Evolutionary conservation across 2,797 vertebrate genomes (phyloP), one percentile per base, ranked within the genome.

Genomic region (Tinamus major): DNA sequence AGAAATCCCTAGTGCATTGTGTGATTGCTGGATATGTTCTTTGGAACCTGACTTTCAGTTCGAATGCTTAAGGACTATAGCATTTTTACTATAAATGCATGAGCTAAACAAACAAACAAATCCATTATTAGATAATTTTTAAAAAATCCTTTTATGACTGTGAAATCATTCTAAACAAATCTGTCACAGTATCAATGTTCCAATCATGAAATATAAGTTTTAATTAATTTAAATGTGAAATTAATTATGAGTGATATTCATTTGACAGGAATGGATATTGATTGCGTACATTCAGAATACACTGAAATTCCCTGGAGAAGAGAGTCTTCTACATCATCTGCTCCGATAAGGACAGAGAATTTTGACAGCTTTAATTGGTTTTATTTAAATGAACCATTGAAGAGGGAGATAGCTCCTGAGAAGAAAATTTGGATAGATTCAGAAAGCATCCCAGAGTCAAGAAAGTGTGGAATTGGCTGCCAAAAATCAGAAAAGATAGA

Each of bases 81-180:
- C 10, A 55, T 2, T 10, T 35, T 65, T 62, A 55, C 65, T 85
- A 79, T 18, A 86, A 58, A 65, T 59, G 19, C 27, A 35, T 10
- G 8, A 29, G 20, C 27, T 4, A 71, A 3, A 14, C 5, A 78
- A 24, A 37, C 1, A 85, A 39, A n/a, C 5, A 63, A 70, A 55
- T 18, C 0, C 0, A 48, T 67, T 56, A 74, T 20, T 70, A 20
- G 21, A 49, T 53, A 65, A 42, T 21, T 12, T 20, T 20, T 48
- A 1, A 26, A 62, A n/a, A 72, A 69, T 1, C 0, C 26, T 48
- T 35, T 72, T 37, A 39, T 77, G 21, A 0, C 9, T 59, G 3
- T 79, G 13, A 82, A 74, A 65, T 77, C 9, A 46, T 74, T 7
- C 10, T 85, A 53, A 65, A 4, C 1, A 76, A 91, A 46, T 42